phyloP scores from a whole-genome alignment of 1,140 invertebrate genomes.

The Drosophila watanabei region DNA sequence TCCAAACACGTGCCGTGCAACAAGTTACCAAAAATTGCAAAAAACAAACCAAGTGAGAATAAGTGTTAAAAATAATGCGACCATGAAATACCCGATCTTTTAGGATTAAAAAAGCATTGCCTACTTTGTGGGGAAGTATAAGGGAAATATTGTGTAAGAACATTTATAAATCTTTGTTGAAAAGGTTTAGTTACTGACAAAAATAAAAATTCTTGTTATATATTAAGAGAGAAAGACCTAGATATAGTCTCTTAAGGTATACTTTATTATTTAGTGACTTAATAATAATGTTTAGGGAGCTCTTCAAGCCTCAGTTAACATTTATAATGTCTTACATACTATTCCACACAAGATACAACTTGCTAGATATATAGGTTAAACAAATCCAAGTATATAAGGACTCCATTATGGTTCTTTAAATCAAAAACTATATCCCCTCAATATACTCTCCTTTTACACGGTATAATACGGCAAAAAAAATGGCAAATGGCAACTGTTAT shows the following conservation, averaged over 20 bases:
- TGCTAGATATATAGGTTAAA: background rate
- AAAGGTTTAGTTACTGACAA: background rate
- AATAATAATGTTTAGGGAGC: background rate
- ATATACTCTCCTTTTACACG: background rate
- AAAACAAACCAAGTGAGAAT: background rate
- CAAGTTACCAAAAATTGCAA: conserved; percentile 37
- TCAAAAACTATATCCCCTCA: too few species aligned
- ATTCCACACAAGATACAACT: background rate
- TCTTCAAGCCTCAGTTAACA: background rate
- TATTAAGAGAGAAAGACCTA: too few species aligned
- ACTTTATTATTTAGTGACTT: background rate
- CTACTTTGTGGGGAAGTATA: background rate
- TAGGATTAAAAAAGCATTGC: background rate
- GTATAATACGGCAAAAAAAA: background rate
- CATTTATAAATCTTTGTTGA: background rate
- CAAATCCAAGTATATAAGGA: background rate
- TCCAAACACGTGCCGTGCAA: conserved; percentile 51
- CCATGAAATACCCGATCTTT: background rate
- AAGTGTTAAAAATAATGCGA: background rate
- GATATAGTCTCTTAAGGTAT: background rate
- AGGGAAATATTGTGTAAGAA: background rate
- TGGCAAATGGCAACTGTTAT: conserved; percentile 42
- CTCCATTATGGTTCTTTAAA: background rate
- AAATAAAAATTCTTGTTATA: too few species aligned
- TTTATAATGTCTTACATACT: too few species aligned